Evolutionary conservation across 2,113 vertebrate genomes (phyloP).

Genomic region (Tetrax tetrax): DNA sequence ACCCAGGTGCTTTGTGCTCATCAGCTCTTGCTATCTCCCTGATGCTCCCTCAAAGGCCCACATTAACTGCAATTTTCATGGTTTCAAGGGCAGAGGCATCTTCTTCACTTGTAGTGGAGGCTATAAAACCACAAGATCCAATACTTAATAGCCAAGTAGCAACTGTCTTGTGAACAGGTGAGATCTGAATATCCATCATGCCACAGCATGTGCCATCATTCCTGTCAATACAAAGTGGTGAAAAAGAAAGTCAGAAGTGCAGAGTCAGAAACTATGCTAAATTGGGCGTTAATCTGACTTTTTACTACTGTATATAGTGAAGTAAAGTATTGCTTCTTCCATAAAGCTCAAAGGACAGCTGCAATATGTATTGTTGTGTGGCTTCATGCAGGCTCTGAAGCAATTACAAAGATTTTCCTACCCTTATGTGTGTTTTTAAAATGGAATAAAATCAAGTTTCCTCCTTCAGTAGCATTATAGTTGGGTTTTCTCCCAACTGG

Average conservation of each 20-base stretch:
- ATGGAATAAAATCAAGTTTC: not conserved
- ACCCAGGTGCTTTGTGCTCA: not conserved
- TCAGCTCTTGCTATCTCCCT: not conserved
- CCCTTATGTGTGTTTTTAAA: not conserved
- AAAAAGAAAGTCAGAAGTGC: not conserved
- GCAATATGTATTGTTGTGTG: not conserved
- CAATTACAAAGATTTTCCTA: not conserved
- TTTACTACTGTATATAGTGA: not conserved
- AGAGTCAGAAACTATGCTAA: not conserved
- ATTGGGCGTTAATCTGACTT: not conserved
- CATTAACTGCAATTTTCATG: not conserved
- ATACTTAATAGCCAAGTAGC: not conserved
- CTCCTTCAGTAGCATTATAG: not conserved
- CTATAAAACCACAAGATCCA: constrained; percentile 20
- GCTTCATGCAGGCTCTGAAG: not conserved
- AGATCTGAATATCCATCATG: constrained; percentile 30
- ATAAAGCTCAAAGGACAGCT: not conserved
- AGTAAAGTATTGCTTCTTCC: not conserved
- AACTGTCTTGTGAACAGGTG: not conserved
- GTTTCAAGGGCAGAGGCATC: not conserved
- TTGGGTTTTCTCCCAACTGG: not conserved
- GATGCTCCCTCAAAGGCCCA: not conserved
- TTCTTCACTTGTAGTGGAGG: not conserved
- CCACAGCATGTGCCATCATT: not conserved
- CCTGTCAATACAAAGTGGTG: not conserved